Conservation (phyloP, 2,888 invertebrate genomes). For the Dasysyrphus tricinctus region DNA sequence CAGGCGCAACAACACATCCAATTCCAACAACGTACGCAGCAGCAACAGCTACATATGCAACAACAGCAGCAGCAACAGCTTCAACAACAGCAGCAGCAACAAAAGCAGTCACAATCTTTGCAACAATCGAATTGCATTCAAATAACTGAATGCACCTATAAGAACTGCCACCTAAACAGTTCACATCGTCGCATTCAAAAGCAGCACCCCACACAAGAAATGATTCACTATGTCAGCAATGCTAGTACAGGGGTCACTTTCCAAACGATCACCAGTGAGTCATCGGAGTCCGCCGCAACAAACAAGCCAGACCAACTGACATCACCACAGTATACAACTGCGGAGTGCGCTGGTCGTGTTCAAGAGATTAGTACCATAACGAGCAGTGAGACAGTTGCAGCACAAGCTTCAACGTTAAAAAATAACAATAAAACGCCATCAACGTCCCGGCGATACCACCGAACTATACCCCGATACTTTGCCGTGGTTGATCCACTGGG, state of each 20-base stretch:
- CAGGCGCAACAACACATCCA: conserved; percentile 72
- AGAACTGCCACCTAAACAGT: conserved; percentile 81
- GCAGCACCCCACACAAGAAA: conserved; percentile 75
- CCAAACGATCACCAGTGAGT: conserved; percentile 62
- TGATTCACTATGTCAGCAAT: conserved; percentile 78
- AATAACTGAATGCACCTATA: conserved; percentile 81
- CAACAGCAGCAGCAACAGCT: conserved; percentile 52
- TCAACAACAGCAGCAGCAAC: conserved; percentile 76
- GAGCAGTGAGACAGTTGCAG: conserved; percentile 65
- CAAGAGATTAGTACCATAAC: conserved; percentile 74
- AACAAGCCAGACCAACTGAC: conserved; percentile 60
- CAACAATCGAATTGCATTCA: conserved; percentile 73
- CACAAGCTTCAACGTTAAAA: conserved; percentile 70
- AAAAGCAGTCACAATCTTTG: conserved; percentile 67
- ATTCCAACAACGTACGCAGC: conserved; percentile 61
- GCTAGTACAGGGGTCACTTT: conserved; percentile 63
- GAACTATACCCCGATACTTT: conserved; percentile 83
- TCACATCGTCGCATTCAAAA: conserved; percentile 72
- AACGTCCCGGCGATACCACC: conserved; percentile 82
- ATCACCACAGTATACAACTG: conserved; percentile 58
- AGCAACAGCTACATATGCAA: conserved; percentile 61
- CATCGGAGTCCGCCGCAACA: conserved; percentile 33
- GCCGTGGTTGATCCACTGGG: conserved; percentile 81
- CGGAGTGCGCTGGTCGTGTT: conserved; percentile 58
- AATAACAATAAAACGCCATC: conserved; percentile 80